Percentiles rank a stretch among this genome's conserved stretches.
Evolutionary conservation across 2,113 vertebrate genomes (phyloP).

Genomic region (Seriola aureovittata): DNA sequence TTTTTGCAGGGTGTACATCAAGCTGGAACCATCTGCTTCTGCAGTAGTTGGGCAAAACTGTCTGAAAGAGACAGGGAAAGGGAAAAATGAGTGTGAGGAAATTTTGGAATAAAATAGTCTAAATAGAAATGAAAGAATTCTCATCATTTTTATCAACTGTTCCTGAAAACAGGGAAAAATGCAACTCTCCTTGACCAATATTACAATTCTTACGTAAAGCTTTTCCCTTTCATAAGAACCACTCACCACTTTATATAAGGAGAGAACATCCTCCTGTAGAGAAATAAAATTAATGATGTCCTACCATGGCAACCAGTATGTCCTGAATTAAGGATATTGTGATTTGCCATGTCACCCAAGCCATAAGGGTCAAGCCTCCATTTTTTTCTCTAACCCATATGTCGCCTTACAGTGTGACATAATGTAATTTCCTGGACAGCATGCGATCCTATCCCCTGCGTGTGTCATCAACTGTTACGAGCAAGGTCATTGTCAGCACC

Average conservation of each 20-base stretch:
- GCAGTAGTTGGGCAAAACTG: background rate
- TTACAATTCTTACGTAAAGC: constrained; percentile 18
- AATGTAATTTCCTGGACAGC: constrained; percentile 62
- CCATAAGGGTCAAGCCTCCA: constrained; percentile 40
- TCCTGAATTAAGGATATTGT: constrained; percentile 34
- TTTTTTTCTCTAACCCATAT: constrained; percentile 51
- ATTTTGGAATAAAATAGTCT: too few relatives aligned
- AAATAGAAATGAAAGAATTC: constrained; percentile 4
- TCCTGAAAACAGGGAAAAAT: constrained; percentile 1
- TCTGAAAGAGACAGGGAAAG: background rate
- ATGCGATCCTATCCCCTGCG: constrained; percentile 4
- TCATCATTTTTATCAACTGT: background rate
- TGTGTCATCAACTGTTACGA: constrained; percentile 34
- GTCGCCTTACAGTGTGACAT: constrained; percentile 55
- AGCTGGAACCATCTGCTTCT: background rate
- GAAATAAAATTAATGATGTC: constrained; percentile 29
- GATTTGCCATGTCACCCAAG: constrained; percentile 42
- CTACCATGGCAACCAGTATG: constrained; percentile 18
- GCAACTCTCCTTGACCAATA: background rate
- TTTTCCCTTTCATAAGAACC: background rate
- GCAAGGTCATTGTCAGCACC: constrained; percentile 44
- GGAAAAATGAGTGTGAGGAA: background rate
- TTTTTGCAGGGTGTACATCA: background rate
- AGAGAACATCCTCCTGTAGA: constrained; percentile 11
- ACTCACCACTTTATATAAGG: background rate